Percentiles rank a stretch among this genome's conserved stretches.
These are phyloP conservation scores for Choloepus hoffmanni DNA, from an alignment of 2,113 vertebrate species.

Conservation along the genomic window DNA sequence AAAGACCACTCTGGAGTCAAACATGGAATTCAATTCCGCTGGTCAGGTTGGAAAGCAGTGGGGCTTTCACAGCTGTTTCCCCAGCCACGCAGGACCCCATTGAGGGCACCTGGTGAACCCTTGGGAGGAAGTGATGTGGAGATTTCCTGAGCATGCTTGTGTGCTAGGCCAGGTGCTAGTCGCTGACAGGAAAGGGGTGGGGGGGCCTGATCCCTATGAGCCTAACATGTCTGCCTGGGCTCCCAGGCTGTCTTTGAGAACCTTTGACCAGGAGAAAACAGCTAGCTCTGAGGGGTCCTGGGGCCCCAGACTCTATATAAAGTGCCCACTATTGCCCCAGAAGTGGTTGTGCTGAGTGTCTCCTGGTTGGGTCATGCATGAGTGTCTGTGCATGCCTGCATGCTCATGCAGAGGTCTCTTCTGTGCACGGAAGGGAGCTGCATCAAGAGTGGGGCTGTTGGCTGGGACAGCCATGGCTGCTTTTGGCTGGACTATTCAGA, in stretches of 20 bases:
- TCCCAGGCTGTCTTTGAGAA: constrained; percentile 45
- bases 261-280: constrained; percentile 64
- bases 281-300: constrained; percentile 56
- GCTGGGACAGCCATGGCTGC: not conserved
- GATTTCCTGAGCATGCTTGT: constrained; percentile 39
- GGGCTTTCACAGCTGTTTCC: constrained; percentile 60
- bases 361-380: constrained; percentile 25
- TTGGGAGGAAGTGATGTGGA: constrained; percentile 44
- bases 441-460: not conserved
- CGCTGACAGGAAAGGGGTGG: constrained; percentile 15
- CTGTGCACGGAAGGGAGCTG: not conserved
- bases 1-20: constrained; percentile 87
- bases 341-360: constrained; percentile 60
- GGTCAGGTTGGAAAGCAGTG: constrained; percentile 82
- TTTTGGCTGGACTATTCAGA: not conserved
- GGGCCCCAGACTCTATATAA: constrained; percentile 44
- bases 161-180: constrained; percentile 44
- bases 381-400: not conserved
- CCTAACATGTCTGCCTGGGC: constrained; percentile 34
- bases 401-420: not conserved
- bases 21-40: constrained; percentile 85
- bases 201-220: constrained; percentile 37
- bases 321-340: constrained; percentile 47
- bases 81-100: not conserved
- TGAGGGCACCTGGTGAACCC: not conserved